Conservation (phyloP, 2,797 vertebrate species). For the Pseudotriccus pelzelni region DNA sequence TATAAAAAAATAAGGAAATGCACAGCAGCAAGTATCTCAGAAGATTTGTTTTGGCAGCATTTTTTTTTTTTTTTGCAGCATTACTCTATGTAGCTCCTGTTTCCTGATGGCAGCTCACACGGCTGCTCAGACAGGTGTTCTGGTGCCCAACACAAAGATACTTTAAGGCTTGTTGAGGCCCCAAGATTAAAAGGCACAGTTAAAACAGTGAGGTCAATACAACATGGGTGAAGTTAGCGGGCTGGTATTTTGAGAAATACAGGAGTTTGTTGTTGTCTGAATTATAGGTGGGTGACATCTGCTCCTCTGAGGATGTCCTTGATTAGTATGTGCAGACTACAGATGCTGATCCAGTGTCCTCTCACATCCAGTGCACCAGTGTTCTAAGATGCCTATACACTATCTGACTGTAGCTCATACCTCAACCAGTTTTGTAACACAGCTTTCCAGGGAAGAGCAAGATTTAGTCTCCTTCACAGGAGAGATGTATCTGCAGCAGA, state of each 20-base stretch:
- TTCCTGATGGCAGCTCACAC: neutral
- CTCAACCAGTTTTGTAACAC: neutral
- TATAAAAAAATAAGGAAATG: neutral
- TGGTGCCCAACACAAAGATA: neutral
- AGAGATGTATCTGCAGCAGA: neutral
- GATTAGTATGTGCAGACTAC: neutral
- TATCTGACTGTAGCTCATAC: neutral
- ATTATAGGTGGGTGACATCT: neutral
- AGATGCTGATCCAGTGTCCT: neutral
- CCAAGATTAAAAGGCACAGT: neutral
- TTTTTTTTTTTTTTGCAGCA: no score
- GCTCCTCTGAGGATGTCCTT: neutral
- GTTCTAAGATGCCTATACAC: neutral
- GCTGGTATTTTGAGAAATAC: neutral
- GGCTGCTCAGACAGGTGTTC: neutral
- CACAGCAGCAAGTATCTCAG: neutral
- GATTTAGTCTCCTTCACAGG: neutral
- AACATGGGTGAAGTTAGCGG: neutral
- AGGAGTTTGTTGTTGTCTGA: neutral
- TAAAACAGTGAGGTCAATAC: neutral
- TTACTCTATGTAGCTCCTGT: neutral
- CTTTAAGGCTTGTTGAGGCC: neutral
- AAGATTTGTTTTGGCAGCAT: neutral
- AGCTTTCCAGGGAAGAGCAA: neutral
- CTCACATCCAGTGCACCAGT: neutral